Evolutionary conservation across 1,140 invertebrate genomes (phyloP).

Genomic region (Papilio helenus): DNA sequence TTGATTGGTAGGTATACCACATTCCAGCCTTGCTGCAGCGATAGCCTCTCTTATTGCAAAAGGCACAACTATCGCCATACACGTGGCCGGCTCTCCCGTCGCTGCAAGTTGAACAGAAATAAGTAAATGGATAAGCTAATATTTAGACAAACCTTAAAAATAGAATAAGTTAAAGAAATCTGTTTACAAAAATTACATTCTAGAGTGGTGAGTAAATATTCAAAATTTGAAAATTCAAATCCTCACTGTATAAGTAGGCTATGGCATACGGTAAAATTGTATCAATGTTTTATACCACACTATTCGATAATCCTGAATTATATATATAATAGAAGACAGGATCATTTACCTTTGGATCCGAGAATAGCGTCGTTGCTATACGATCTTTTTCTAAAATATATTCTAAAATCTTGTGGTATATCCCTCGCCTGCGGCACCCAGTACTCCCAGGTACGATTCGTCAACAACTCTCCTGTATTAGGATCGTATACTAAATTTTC

Average conservation of each 20-base stretch:
- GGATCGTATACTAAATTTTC: constrained; percentile 88
- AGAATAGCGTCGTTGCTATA: constrained; percentile 88
- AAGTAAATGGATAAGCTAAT: not conserved
- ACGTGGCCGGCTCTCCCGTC: constrained; percentile 90
- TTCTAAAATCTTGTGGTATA: constrained; percentile 91
- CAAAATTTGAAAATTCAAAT: no score
- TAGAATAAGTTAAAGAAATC: not conserved
- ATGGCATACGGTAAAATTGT: not conserved
- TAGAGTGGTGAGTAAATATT: no score
- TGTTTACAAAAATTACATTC: no score
- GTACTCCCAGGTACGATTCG: constrained; percentile 91
- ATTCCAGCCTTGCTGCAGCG: constrained; percentile 84
- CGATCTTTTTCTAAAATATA: constrained; percentile 88
- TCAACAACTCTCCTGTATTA: constrained; percentile 86
- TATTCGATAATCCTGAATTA: no score
- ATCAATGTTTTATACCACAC: no score
- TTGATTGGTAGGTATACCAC: constrained; percentile 64
- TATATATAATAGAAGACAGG: constrained; percentile 1
- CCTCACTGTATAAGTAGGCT: not conserved
- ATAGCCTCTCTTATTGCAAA: constrained; percentile 90
- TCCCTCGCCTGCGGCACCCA: constrained; percentile 90
- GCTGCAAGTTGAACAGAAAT: constrained; percentile 78
- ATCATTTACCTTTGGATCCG: constrained; percentile 87
- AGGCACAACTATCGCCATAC: constrained; percentile 85
- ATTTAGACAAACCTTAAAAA: not conserved